These are phyloP conservation scores for Uria lomvia DNA, from an alignment of 2,113 vertebrate species.

Conservation along the genomic window DNA sequence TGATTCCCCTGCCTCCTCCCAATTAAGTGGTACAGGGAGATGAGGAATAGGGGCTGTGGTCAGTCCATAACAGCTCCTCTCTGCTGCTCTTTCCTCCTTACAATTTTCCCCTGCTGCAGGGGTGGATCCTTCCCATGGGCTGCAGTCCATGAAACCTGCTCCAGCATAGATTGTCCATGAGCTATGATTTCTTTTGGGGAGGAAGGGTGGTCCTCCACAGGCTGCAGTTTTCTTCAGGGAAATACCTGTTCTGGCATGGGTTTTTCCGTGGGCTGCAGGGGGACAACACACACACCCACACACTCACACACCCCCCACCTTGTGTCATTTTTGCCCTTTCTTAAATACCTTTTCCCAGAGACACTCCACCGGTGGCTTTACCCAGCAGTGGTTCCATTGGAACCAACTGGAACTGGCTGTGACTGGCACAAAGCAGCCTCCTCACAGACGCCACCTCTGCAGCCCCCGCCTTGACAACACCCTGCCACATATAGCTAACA, in stretches of 20 bases:
- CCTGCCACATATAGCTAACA: neutral
- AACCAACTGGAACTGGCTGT: neutral
- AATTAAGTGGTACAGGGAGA: rapidly evolving
- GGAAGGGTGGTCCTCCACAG: neutral
- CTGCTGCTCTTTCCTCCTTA: neutral
- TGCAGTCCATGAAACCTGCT: neutral
- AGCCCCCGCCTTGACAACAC: neutral
- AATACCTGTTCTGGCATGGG: neutral
- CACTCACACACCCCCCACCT: neutral
- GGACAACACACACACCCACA: neutral
- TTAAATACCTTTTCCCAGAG: neutral
- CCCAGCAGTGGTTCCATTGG: neutral
- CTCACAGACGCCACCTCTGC: neutral
- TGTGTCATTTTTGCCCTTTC: neutral
- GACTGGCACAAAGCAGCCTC: neutral
- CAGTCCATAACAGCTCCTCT: neutral
- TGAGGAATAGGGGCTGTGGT: neutral
- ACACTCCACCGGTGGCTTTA: rapidly evolving
- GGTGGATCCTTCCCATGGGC: neutral
- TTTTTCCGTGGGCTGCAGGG: neutral
- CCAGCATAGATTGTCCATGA: neutral
- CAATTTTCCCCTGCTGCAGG: neutral
- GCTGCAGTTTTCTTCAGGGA: neutral
- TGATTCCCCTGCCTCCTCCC: neutral
- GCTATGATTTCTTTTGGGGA: neutral